phyloP scores from a whole-genome alignment of 2,113 vertebrate genomes.

The Rhea americana region DNA sequence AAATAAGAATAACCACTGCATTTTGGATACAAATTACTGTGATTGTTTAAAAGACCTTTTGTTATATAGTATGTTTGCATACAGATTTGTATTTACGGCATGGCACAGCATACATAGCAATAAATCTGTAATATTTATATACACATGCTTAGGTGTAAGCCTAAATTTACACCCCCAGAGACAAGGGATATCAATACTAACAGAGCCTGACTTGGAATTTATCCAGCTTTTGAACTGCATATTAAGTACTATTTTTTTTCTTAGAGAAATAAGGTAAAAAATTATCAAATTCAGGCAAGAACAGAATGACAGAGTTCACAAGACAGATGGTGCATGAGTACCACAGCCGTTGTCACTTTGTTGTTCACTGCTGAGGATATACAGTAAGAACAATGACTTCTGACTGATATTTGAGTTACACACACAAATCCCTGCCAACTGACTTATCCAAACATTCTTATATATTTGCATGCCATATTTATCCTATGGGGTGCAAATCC shows the following conservation, averaged over 20 bases:
- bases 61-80: neutral
- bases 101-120: constrained; percentile 7
- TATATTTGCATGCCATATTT: neutral
- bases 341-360: constrained; percentile 56
- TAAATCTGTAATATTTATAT: constrained; percentile 54
- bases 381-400: constrained; percentile 42
- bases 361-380: constrained; percentile 44
- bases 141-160: constrained; percentile 54
- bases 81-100: neutral
- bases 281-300: constrained; percentile 20
- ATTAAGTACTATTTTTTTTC: constrained; percentile 48
- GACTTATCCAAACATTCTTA: neutral
- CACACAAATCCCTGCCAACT: neutral
- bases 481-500: neutral
- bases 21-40: neutral
- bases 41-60: neutral
- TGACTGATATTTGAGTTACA: constrained; percentile 37
- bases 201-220: constrained; percentile 45
- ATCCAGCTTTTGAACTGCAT: constrained; percentile 38
- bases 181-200: constrained; percentile 40
- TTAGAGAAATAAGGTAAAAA: constrained; percentile 32
- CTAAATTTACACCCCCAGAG: constrained; percentile 54
- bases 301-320: constrained; percentile 50
- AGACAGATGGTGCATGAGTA: constrained; percentile 63
- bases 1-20: neutral